A percentile compares a stretch with the other conserved stretches of the same genome.
Evolutionary conservation across 2,888 invertebrate genomes (phyloP).

Genomic region (Troides oblongomaculatus): DNA sequence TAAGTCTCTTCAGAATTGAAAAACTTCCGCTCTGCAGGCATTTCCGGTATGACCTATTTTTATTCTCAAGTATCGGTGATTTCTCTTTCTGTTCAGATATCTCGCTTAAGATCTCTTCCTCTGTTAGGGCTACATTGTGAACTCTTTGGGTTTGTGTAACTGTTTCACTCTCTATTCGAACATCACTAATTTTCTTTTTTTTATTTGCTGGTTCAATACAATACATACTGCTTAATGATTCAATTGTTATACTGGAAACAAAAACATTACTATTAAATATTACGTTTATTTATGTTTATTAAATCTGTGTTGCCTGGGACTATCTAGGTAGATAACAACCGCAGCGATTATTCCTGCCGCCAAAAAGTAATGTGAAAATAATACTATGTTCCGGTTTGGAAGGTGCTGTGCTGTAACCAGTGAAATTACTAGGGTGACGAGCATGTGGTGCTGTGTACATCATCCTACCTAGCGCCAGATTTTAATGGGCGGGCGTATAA

Average conservation of each 20-base stretch:
- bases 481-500: too few relatives aligned
- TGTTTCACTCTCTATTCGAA: slow-evolving; percentile 33
- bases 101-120: slow-evolving; percentile 41
- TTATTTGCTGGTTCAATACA: slow-evolving; percentile 60
- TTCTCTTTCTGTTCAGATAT: slow-evolving; percentile 41
- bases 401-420: too few relatives aligned
- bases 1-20: slow-evolving; percentile 65
- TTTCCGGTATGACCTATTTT: slow-evolving; percentile 63
- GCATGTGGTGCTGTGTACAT: too few relatives aligned
- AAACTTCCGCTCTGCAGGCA: slow-evolving; percentile 52
- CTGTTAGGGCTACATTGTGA: slow-evolving; percentile 42
- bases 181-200: slow-evolving; percentile 48
- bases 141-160: slow-evolving; percentile 38
- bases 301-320: too few relatives aligned
- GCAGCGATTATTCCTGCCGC: too few relatives aligned
- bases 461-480: too few relatives aligned
- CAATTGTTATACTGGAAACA: slow-evolving; percentile 67
- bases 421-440: too few relatives aligned
- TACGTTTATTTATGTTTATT: neutral
- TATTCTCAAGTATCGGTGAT: slow-evolving; percentile 73
- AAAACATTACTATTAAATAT: slow-evolving; percentile 15
- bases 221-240: slow-evolving; percentile 69
- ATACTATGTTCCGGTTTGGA: too few relatives aligned
- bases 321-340: too few relatives aligned
- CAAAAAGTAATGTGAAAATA: too few relatives aligned